A percentile compares a stretch with the other conserved stretches of the same genome.
phyloP scores from a whole-genome alignment of 2,888 invertebrate species.

The Phyllotreta striolata region DNA sequence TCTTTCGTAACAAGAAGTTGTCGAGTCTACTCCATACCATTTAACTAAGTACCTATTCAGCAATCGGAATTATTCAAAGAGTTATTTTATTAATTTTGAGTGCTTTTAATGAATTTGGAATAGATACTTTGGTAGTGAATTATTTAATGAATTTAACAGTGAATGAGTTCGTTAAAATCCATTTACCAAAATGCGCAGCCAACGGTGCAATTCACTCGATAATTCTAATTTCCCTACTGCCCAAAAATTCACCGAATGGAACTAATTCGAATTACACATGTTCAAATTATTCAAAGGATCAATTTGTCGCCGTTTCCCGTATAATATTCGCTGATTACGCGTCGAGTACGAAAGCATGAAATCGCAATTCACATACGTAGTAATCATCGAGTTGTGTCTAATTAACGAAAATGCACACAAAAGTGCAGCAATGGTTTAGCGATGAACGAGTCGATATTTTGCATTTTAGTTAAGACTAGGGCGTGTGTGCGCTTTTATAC shows the following conservation, averaged over 20 bases:
- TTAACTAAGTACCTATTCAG: background rate
- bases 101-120: too few species aligned
- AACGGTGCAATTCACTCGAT: too few species aligned
- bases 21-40: too few species aligned
- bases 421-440: conserved; percentile 5
- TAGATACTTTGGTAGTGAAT: too few species aligned
- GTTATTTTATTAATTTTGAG: background rate
- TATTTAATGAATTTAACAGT: too few species aligned
- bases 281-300: conserved; percentile 1
- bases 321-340: conserved; percentile 21
- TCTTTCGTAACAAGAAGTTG: background rate
- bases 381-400: background rate
- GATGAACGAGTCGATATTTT: background rate
- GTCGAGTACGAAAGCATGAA: conserved; percentile 23
- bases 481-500: background rate
- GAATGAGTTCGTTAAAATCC: too few species aligned
- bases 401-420: conserved; percentile 5
- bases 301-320: conserved; percentile 29
- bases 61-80: background rate
- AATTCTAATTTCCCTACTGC: background rate
- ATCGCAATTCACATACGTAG: conserved; percentile 23
- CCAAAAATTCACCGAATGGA: conserved; percentile 1
- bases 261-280: conserved; percentile 16
- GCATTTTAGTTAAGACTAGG: background rate
- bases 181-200: too few species aligned